These are phyloP conservation scores for Drosophila planitibia DNA, from an alignment of 2,888 invertebrate species.

Conservation along the genomic window DNA sequence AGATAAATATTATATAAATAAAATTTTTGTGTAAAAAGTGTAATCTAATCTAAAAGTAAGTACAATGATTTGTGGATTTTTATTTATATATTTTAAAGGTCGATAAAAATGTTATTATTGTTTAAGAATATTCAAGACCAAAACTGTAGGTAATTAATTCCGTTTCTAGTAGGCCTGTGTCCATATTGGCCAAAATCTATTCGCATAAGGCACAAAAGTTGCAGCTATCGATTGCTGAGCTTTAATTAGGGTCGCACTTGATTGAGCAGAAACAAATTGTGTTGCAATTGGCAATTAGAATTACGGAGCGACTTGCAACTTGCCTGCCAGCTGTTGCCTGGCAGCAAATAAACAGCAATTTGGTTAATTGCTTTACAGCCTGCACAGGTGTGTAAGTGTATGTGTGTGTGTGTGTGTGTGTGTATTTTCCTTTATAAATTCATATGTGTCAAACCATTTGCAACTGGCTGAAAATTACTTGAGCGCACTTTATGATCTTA, in stretches of 20 bases:
- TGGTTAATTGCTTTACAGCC: slow-evolving; percentile 73
- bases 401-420: slow-evolving; percentile 21
- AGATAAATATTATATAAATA: too few relatives aligned
- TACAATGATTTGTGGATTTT: not conserved
- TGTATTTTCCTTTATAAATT: slow-evolving; percentile 52
- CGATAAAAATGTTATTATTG: not conserved
- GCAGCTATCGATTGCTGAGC: slow-evolving; percentile 44
- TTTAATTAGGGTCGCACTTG: slow-evolving; percentile 53
- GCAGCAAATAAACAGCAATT: slow-evolving; percentile 69
- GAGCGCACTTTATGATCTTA: slow-evolving; percentile 64
- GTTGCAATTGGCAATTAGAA: slow-evolving; percentile 57
- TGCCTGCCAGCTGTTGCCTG: slow-evolving; percentile 64
- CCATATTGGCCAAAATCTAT: slow-evolving; percentile 3
- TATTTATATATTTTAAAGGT: not conserved
- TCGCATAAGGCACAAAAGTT: slow-evolving; percentile 8
- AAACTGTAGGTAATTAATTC: not conserved
- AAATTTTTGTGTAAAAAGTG: too few relatives aligned
- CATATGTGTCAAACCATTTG: slow-evolving; percentile 59
- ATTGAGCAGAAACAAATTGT: slow-evolving; percentile 60
- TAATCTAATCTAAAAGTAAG: not conserved
- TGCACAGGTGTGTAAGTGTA: slow-evolving; percentile 29
- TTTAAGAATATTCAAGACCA: not conserved
- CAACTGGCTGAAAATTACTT: slow-evolving; percentile 67
- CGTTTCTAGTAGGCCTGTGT: not conserved
- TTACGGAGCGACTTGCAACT: slow-evolving; percentile 38